Evolutionary conservation across 2,888 invertebrate genomes (phyloP).

Genomic region (Allophyes oxyacanthae): DNA sequence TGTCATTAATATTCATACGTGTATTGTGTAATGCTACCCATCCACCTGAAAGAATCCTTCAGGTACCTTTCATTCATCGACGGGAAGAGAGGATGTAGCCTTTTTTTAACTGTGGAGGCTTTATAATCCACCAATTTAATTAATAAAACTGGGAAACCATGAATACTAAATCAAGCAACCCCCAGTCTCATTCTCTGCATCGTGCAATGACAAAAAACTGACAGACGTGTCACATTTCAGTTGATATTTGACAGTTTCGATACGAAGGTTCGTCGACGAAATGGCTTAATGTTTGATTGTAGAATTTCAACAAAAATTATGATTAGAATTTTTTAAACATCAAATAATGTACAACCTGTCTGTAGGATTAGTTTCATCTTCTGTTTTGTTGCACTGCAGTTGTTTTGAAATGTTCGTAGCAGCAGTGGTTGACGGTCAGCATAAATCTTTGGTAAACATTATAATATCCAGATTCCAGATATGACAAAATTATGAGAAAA

Average conservation of each 20-base stretch:
- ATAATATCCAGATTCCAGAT: no score
- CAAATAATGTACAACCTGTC: conserved; percentile 59
- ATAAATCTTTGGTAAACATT: no score
- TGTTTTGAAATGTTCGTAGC: conserved; percentile 35
- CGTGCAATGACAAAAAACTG: conserved; percentile 68
- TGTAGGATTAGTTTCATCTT: conserved; percentile 62
- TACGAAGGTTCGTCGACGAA: conserved; percentile 73
- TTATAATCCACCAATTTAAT: no score
- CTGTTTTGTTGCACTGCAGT: conserved; percentile 53
- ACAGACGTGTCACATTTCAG: conserved; percentile 85
- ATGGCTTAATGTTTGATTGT: conserved; percentile 79
- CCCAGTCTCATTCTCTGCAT: conserved; percentile 32
- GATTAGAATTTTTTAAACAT: conserved; percentile 65
- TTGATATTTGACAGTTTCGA: conserved; percentile 83
- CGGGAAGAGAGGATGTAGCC: no score
- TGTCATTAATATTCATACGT: no score
- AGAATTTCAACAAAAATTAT: conserved; percentile 78
- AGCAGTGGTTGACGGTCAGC: not conserved
- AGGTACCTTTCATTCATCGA: no score
- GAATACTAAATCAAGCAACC: conserved; percentile 18
- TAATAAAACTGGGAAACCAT: not conserved
- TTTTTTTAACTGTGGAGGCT: no score
- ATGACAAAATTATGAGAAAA: no score
- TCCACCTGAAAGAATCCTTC: no score
- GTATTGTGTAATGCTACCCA: no score